Percentiles rank a stretch among this genome's conserved stretches.
These are phyloP conservation scores for Apotomis turbidana DNA, from an alignment of 2,888 invertebrate genomes.

Conservation along the genomic window DNA sequence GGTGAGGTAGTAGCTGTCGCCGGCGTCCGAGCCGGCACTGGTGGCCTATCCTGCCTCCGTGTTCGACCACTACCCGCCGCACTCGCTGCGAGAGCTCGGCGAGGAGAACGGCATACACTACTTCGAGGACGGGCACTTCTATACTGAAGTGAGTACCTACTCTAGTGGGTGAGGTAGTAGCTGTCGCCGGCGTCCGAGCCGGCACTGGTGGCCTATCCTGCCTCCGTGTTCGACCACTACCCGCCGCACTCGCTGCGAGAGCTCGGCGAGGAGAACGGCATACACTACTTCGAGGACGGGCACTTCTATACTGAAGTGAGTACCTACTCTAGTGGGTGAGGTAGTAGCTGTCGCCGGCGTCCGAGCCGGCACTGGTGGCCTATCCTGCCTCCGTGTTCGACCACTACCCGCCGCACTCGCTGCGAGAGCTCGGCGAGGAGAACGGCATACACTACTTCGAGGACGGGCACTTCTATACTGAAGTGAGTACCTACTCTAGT, in stretches of 20 bases:
- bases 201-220: too few species aligned
- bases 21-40: slow-evolving; percentile 58
- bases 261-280: slow-evolving; percentile 91
- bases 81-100: slow-evolving; percentile 87
- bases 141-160: slow-evolving; percentile 87
- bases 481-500: too few species aligned
- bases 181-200: too few species aligned
- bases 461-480: too few species aligned
- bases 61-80: slow-evolving; percentile 83
- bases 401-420: too few species aligned
- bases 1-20: slow-evolving; percentile 42
- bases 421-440: too few species aligned
- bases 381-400: too few species aligned
- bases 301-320: slow-evolving; percentile 94
- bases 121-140: slow-evolving; percentile 96
- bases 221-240: slow-evolving; percentile 64
- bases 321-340: too few species aligned
- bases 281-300: slow-evolving; percentile 96
- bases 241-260: slow-evolving; percentile 87
- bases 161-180: too few species aligned
- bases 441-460: too few species aligned
- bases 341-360: too few species aligned
- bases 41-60: slow-evolving; percentile 46
- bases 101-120: slow-evolving; percentile 95
- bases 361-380: too few species aligned